Evolutionary conservation across 2,888 invertebrate species (phyloP).

Genomic region (Sepiola atlantica): DNA sequence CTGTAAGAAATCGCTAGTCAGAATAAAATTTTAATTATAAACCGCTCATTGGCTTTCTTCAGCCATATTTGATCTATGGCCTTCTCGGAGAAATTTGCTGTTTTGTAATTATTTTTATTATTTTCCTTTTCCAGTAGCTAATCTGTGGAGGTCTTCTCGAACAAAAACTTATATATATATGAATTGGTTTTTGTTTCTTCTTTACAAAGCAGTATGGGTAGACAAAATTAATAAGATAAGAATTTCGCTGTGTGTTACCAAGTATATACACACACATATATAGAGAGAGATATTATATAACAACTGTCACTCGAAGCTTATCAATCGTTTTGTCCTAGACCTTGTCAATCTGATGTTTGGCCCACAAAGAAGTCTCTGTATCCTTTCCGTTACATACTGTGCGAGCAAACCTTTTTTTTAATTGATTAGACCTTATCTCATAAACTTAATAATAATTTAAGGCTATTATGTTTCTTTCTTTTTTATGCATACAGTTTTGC

Average conservation of each 20-base stretch:
- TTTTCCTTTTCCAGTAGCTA: too few species aligned
- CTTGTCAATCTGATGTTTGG: not conserved
- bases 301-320: not conserved
- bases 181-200: too few species aligned
- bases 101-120: too few species aligned
- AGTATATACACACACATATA: not conserved
- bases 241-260: not conserved
- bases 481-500: not conserved
- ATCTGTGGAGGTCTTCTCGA: too few species aligned
- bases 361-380: not conserved
- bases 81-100: too few species aligned
- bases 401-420: not conserved
- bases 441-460: not conserved
- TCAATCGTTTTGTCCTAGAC: not conserved
- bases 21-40: too few species aligned
- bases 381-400: not conserved
- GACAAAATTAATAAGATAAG: not conserved
- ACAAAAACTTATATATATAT: too few species aligned
- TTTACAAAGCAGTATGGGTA: too few species aligned
- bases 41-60: too few species aligned
- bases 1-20: too few species aligned
- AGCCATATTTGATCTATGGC: too few species aligned
- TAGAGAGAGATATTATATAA: not conserved
- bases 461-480: not conserved
- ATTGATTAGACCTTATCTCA: constrained; percentile 14